Evolutionary conservation across 2,113 vertebrate genomes (phyloP).

Genomic region (Marmota monax): DNA sequence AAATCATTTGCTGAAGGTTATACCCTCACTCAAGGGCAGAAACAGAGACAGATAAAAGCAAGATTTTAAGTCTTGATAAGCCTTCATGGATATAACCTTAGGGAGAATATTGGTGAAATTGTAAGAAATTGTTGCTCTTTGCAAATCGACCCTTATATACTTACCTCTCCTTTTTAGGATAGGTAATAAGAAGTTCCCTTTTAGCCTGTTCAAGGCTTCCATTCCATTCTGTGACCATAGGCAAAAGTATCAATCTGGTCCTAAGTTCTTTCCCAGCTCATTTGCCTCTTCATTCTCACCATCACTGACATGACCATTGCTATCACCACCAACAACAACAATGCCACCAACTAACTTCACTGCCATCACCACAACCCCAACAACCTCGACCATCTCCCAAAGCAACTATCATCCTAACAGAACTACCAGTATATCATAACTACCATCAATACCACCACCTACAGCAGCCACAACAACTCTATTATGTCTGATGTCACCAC

Average conservation of each 20-base stretch:
- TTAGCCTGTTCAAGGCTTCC: not conserved
- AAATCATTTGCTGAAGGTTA: conserved; percentile 34
- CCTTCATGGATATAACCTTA: not conserved
- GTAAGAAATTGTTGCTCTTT: not conserved
- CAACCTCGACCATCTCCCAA: no score
- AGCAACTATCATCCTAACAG: not conserved
- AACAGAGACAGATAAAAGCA: not conserved
- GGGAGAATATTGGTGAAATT: not conserved
- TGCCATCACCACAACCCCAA: not conserved
- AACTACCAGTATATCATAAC: not conserved
- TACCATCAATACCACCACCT: not conserved
- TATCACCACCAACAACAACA: not conserved
- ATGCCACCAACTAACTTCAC: not conserved
- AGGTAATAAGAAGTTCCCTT: not conserved
- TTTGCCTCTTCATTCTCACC: not conserved
- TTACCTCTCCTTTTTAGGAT: not conserved
- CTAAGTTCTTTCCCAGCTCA: not conserved
- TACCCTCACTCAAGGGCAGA: conserved; percentile 11
- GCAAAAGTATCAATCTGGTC: not conserved
- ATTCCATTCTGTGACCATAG: not conserved
- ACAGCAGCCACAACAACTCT: not conserved
- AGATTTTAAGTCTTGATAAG: not conserved
- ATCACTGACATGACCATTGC: not conserved
- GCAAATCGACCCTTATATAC: not conserved
- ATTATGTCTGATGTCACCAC: not conserved